These are phyloP conservation scores for Drosophila novamexicana DNA, from an alignment of 1,140 invertebrate genomes.

Conservation along the genomic window DNA sequence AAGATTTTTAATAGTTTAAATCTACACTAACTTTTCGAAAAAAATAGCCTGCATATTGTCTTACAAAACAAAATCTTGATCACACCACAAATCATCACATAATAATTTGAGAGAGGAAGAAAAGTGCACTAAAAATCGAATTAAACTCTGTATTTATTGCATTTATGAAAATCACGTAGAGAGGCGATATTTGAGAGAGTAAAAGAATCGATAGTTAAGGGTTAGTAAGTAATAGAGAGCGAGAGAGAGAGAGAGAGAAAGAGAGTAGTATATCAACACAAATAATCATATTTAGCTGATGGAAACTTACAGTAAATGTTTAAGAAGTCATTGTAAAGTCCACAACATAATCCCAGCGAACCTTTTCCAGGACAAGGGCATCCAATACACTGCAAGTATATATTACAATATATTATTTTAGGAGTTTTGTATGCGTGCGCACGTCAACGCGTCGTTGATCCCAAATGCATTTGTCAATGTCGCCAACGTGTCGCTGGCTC, in stretches of 20 bases:
- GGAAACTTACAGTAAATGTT: background rate
- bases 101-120: too few relatives aligned
- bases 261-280: background rate
- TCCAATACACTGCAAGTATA: background rate
- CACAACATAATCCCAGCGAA: background rate
- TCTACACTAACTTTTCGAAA: too few relatives aligned
- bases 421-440: constrained; percentile 62
- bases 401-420: constrained; percentile 23
- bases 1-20: background rate
- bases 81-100: too few relatives aligned
- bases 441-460: constrained; percentile 61
- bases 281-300: background rate
- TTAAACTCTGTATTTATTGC: background rate
- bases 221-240: background rate
- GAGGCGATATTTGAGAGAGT: background rate
- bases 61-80: too few relatives aligned
- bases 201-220: background rate
- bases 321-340: background rate
- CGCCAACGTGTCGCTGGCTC: constrained; percentile 62
- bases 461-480: constrained; percentile 78
- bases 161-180: background rate
- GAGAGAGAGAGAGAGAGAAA: background rate
- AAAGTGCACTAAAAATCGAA: too few relatives aligned
- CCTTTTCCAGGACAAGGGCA: constrained; percentile 31
- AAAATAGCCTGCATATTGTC: too few relatives aligned